A percentile compares a stretch with the other conserved stretches of the same genome.
Conservation (phyloP, 2,113 vertebrate genomes). For the Chloroceryle aenea region DNA sequence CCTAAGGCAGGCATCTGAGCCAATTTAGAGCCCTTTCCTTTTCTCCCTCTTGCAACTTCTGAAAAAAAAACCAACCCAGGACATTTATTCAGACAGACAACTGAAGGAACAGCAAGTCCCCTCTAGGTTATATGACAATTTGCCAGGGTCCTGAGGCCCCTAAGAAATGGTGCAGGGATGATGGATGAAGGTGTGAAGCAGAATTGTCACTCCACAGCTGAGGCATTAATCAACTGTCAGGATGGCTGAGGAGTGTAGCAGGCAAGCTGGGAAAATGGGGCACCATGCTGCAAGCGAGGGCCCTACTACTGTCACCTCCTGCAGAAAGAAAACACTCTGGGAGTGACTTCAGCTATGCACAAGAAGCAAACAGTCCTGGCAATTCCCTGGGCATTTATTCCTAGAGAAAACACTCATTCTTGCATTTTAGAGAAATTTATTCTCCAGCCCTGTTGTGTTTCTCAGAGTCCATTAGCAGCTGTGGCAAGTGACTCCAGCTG, state of each 20-base stretch:
- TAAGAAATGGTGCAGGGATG: slow-evolving; percentile 60
- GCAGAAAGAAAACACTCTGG: not conserved
- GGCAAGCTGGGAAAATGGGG: not conserved
- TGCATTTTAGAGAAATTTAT: not conserved
- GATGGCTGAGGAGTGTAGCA: not conserved
- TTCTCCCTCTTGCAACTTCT: not conserved
- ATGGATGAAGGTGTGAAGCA: slow-evolving; percentile 66
- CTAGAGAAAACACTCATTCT: not conserved
- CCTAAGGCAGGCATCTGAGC: not conserved
- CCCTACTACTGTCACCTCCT: not conserved
- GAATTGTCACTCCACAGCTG: slow-evolving; percentile 59
- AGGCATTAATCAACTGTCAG: slow-evolving; percentile 70
- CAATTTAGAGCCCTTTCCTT: not conserved
- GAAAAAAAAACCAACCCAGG: not conserved
- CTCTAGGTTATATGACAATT: slow-evolving; percentile 3
- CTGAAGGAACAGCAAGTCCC: not conserved
- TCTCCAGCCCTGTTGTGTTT: not conserved
- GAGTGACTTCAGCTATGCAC: not conserved
- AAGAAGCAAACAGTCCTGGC: not conserved
- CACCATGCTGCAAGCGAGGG: not conserved
- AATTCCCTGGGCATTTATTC: not conserved
- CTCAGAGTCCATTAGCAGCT: not conserved
- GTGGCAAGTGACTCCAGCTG: not conserved
- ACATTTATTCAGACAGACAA: slow-evolving; percentile 6
- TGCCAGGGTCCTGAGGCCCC: slow-evolving; percentile 49